Conservation (phyloP, 2,113 vertebrate genomes). For the Paracanthobrama guichenoti region DNA sequence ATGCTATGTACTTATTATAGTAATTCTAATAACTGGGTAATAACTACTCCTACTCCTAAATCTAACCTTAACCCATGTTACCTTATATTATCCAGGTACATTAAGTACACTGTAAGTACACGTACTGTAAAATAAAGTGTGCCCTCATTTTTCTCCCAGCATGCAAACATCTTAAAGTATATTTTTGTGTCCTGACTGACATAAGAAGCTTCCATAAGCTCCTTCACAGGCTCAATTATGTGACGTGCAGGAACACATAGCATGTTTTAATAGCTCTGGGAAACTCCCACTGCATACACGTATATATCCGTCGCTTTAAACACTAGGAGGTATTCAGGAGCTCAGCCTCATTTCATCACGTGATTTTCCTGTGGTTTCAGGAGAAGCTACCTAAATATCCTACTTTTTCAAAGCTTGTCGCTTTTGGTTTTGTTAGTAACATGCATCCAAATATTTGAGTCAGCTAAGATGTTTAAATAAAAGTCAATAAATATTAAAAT, state of each 20-base stretch:
- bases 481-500: not conserved
- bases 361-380: constrained; percentile 14
- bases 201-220: not conserved
- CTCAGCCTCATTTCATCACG: not conserved
- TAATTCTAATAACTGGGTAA: no score
- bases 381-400: not conserved
- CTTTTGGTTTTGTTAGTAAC: constrained; percentile 45
- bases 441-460: no score
- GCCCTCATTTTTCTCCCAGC: not conserved
- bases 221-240: not conserved
- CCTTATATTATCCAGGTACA: no score
- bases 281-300: not conserved
- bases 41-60: no score
- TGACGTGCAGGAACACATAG: not conserved
- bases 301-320: not conserved
- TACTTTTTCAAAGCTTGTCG: constrained; percentile 62
- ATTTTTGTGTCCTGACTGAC: not conserved
- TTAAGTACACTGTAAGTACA: no score
- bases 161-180: not conserved
- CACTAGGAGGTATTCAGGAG: constrained; percentile 68
- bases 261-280: not conserved
- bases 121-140: no score
- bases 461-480: not conserved
- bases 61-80: no score
- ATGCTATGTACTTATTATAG: no score